Conservation (phyloP, 2,888 invertebrate species). For the Himalopsyche tibetana region DNA sequence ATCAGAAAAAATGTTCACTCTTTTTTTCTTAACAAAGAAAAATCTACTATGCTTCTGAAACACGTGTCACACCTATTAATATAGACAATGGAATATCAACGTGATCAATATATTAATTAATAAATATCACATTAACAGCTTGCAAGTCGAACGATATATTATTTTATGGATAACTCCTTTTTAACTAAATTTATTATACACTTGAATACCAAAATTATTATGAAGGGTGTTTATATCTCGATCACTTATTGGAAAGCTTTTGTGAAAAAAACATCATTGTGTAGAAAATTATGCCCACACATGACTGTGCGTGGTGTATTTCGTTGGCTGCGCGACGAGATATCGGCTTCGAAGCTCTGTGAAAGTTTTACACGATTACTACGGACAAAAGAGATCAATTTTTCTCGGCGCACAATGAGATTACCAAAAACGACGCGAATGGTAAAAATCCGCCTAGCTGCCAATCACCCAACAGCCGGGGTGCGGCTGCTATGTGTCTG, state of each 20-base stretch:
- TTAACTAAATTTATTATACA: too few relatives aligned
- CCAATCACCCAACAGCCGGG: slow-evolving; percentile 48
- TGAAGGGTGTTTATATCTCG: too few relatives aligned
- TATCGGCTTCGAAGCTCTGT: slow-evolving; percentile 26
- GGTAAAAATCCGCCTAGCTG: slow-evolving; percentile 54
- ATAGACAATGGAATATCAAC: too few relatives aligned
- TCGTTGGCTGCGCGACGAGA: slow-evolving; percentile 19
- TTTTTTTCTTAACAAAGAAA: too few relatives aligned
- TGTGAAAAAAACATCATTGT: slow-evolving; percentile 1
- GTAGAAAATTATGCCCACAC: slow-evolving; percentile 22
- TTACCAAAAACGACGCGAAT: slow-evolving; percentile 29
- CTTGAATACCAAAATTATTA: too few relatives aligned
- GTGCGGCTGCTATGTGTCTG: slow-evolving; percentile 50
- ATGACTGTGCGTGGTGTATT: not conserved
- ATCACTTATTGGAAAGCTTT: not conserved
- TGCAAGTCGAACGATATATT: too few relatives aligned
- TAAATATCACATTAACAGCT: too few relatives aligned
- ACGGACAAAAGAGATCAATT: slow-evolving; percentile 41
- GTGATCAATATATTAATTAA: too few relatives aligned
- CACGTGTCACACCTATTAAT: too few relatives aligned
- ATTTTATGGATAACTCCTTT: too few relatives aligned
- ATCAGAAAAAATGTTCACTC: too few relatives aligned
- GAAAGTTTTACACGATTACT: slow-evolving; percentile 44
- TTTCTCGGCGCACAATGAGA: slow-evolving; percentile 46
- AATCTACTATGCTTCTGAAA: too few relatives aligned